Conservation (phyloP, 2,888 invertebrate genomes). For the Papilio protenor region DNA sequence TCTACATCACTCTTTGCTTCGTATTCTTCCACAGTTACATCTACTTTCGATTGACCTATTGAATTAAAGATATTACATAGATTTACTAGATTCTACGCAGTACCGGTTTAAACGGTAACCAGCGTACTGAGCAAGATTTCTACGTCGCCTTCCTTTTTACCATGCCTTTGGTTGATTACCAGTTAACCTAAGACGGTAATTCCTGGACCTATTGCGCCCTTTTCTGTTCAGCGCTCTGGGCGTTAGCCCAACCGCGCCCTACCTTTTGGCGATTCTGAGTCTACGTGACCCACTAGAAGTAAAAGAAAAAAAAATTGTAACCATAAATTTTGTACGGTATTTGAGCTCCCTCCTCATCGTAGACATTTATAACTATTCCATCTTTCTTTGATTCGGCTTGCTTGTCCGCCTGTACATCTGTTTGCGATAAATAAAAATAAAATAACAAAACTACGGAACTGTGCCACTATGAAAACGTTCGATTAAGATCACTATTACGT, state of each 20-base stretch:
- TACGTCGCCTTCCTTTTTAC: too few relatives aligned
- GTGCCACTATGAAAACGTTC: not conserved
- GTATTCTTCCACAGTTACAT: constrained; percentile 42
- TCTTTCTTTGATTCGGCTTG: constrained; percentile 53
- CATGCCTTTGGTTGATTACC: too few relatives aligned
- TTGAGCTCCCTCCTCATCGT: constrained; percentile 62
- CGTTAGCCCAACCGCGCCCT: too few relatives aligned
- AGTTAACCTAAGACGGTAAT: too few relatives aligned
- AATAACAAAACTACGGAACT: not conserved
- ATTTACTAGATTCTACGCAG: not conserved
- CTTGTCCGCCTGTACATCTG: constrained; percentile 51
- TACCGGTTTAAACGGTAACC: too few relatives aligned
- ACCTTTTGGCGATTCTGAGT: too few relatives aligned
- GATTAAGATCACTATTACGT: not conserved
- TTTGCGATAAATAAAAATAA: constrained; percentile 30
- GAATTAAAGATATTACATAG: not conserved
- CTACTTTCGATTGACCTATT: constrained; percentile 54
- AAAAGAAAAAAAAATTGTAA: constrained; percentile 51
- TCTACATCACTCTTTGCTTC: constrained; percentile 44
- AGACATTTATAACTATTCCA: constrained; percentile 58
- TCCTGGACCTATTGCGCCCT: too few relatives aligned
- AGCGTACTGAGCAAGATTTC: too few relatives aligned
- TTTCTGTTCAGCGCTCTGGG: too few relatives aligned
- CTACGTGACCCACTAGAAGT: not conserved
- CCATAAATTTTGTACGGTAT: constrained; percentile 66